Evolutionary conservation across 1,140 invertebrate genomes (phyloP).

Genomic region (Lethrus apterus): DNA sequence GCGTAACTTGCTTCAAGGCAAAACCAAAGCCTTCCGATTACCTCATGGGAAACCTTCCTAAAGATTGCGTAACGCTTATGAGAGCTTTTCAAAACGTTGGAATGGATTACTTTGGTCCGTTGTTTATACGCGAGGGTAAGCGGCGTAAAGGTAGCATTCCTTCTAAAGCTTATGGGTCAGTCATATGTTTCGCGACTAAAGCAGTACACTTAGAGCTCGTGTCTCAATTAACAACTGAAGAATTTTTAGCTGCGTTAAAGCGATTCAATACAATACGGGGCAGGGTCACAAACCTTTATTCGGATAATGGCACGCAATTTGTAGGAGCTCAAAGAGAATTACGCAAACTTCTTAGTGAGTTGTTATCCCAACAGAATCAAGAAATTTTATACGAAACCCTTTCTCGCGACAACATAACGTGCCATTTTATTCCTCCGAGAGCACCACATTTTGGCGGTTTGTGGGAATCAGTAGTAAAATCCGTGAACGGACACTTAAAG

Average conservation of each 20-base stretch:
- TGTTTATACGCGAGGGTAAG: conserved; percentile 19
- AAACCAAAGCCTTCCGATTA: conserved; percentile 17
- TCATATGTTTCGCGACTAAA: conserved; percentile 34
- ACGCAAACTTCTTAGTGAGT: neutral
- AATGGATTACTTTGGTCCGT: conserved; percentile 35
- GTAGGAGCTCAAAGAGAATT: conserved; percentile 22
- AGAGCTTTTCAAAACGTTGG: conserved; percentile 28
- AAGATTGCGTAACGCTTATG: conserved; percentile 22
- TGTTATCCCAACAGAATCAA: neutral
- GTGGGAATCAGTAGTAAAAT: conserved; percentile 32
- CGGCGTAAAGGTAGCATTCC: conserved; percentile 4
- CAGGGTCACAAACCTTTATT: conserved; percentile 23
- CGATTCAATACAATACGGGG: conserved; percentile 37
- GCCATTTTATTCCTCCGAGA: conserved; percentile 40
- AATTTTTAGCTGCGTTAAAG: conserved; percentile 34
- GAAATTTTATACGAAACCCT: neutral
- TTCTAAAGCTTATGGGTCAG: conserved; percentile 33
- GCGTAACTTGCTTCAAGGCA: conserved; percentile 16
- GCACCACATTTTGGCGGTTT: conserved; percentile 40
- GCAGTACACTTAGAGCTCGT: conserved; percentile 31
- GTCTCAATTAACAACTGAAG: conserved; percentile 16
- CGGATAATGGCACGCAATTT: conserved; percentile 35
- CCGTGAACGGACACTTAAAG: too few relatives aligned
- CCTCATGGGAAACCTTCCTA: conserved; percentile 37
- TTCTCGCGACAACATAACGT: conserved; percentile 29